A percentile compares a stretch with the other conserved stretches of the same genome.
phyloP scores from a whole-genome alignment of 2,113 vertebrate genomes.

The Neomonachus schauinslandi region DNA sequence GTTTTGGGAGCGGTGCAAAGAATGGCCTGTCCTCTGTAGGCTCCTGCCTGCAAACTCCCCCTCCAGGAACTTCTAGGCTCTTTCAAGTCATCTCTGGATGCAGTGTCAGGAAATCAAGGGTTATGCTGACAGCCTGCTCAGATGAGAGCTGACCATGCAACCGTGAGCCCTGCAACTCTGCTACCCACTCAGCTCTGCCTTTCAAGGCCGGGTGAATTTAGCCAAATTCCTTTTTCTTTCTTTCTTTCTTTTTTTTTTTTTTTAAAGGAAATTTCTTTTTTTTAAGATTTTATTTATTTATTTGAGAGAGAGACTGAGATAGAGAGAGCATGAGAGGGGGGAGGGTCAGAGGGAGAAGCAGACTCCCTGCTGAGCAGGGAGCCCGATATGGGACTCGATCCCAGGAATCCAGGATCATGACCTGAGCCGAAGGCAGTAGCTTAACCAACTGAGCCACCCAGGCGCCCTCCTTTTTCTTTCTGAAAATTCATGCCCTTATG shows the following conservation, averaged over 20 bases:
- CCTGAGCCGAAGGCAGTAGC: too few relatives aligned
- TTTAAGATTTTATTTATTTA: too few relatives aligned
- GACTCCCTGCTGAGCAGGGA: too few relatives aligned
- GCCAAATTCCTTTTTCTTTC: slow-evolving; percentile 43
- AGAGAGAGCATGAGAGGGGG: too few relatives aligned
- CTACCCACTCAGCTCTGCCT: neutral
- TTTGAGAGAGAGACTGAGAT: too few relatives aligned
- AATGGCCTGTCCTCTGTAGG: neutral
- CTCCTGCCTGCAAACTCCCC: neutral
- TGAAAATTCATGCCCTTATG: neutral
- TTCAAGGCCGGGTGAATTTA: neutral
- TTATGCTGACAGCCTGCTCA: neutral
- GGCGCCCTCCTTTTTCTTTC: neutral
- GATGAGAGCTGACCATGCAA: neutral
- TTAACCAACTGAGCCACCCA: too few relatives aligned
- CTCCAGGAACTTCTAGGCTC: neutral
- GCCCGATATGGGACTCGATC: too few relatives aligned
- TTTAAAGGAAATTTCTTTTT: too few relatives aligned
- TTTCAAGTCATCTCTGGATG: slow-evolving; percentile 11
- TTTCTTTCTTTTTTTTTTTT: too few relatives aligned
- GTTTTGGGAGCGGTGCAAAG: neutral
- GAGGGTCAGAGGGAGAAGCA: too few relatives aligned
- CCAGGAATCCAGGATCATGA: too few relatives aligned
- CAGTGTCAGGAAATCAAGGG: neutral
- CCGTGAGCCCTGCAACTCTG: neutral